Evolutionary conservation across 2,888 invertebrate species (phyloP).

Genomic region (Melanargia galathea): DNA sequence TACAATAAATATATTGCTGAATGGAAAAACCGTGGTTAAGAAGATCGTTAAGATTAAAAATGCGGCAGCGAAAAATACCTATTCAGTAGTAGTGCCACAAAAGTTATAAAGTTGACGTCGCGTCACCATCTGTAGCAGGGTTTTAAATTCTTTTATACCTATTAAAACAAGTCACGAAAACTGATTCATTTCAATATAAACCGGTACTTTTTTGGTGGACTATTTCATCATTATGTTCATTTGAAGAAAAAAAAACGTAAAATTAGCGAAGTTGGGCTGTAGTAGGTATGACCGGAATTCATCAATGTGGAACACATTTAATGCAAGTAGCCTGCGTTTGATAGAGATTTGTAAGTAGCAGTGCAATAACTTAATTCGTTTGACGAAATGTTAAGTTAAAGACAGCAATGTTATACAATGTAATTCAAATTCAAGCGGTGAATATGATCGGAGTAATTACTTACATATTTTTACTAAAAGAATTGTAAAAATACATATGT

Average conservation of each 20-base stretch:
- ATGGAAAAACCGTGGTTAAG: neutral
- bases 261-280: neutral
- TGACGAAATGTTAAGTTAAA: conserved; percentile 22
- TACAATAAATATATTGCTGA: neutral
- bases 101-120: neutral
- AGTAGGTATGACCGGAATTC: conserved; percentile 27
- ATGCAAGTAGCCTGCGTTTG: conserved; percentile 29
- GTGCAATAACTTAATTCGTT: conserved; percentile 43
- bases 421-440: neutral
- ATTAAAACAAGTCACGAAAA: conserved; percentile 4
- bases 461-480: no score
- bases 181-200: neutral
- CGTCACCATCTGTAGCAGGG: neutral
- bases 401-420: neutral
- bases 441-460: no score
- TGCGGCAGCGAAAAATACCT: neutral
- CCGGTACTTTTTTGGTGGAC: neutral
- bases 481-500: neutral
- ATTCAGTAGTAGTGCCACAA: neutral
- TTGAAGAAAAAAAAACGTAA: neutral
- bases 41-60: neutral
- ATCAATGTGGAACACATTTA: conserved; percentile 42
- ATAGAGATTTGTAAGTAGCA: conserved; percentile 42
- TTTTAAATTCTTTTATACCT: neutral
- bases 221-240: neutral